These are phyloP conservation scores for Holocentrus rufus DNA, from an alignment of 2,797 vertebrate genomes.

Conservation along the genomic window DNA sequence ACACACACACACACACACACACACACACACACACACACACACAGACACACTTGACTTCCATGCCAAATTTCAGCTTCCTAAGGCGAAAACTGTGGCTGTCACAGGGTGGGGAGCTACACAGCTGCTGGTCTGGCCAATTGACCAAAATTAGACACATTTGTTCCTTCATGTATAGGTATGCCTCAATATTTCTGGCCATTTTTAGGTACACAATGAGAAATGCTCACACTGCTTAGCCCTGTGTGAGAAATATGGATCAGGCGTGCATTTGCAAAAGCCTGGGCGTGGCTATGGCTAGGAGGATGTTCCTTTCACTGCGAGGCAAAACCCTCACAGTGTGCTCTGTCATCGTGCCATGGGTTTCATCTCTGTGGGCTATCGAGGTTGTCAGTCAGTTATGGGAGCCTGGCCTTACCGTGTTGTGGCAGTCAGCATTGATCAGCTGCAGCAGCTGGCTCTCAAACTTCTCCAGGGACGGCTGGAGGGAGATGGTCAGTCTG, in stretches of 20 bases:
- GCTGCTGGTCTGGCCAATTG: no score
- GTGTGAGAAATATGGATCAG: slow-evolving; percentile 10
- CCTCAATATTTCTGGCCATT: not conserved
- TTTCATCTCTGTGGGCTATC: not conserved
- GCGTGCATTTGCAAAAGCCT: not conserved
- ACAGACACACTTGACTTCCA: no score
- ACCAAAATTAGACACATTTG: no score
- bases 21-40: no score
- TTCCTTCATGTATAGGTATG: no score
- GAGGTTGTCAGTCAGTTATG: not conserved
- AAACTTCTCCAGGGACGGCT: slow-evolving; percentile 90
- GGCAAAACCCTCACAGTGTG: not conserved
- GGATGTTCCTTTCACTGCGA: not conserved
- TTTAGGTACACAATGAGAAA: slow-evolving; percentile 6
- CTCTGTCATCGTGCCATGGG: not conserved
- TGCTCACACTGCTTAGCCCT: not conserved
- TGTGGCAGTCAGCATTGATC: slow-evolving; percentile 84
- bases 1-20: no score
- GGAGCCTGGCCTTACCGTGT: slow-evolving; percentile 82
- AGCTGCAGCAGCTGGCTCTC: slow-evolving; percentile 89
- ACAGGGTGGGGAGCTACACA: no score
- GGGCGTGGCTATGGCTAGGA: not conserved
- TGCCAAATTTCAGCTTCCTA: no score
- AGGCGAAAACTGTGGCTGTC: no score
- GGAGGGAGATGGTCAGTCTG: slow-evolving; percentile 83